Evolutionary conservation across 2,888 invertebrate genomes (phyloP).

Genomic region (Eupeodes latifasciatus): DNA sequence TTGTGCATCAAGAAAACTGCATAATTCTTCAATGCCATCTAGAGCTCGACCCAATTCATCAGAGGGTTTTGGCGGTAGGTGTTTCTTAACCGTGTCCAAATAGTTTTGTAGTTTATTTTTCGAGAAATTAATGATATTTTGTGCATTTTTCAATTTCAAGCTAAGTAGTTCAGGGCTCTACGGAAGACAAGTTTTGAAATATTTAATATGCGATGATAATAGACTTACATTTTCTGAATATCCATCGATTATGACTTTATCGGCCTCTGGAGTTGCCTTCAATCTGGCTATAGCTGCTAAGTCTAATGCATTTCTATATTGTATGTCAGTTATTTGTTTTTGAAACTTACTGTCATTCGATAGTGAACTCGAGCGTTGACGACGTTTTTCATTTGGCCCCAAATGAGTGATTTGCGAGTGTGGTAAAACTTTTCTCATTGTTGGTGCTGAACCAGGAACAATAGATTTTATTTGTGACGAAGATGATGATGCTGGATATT

Average conservation of each 20-base stretch:
- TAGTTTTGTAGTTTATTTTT: slow-evolving; percentile 84
- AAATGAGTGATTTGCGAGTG: slow-evolving; percentile 22
- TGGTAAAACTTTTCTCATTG: slow-evolving; percentile 31
- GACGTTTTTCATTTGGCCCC: slow-evolving; percentile 38
- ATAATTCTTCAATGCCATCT: slow-evolving; percentile 85
- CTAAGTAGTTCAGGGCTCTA: slow-evolving; percentile 84
- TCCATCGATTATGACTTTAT: slow-evolving; percentile 83
- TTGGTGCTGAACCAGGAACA: slow-evolving; percentile 14
- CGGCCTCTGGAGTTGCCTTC: slow-evolving; percentile 77
- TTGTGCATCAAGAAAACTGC: slow-evolving; percentile 82
- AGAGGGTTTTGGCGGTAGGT: slow-evolving; percentile 80
- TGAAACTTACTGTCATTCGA: slow-evolving; percentile 77
- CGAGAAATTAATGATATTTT: slow-evolving; percentile 84
- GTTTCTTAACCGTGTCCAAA: slow-evolving; percentile 82
- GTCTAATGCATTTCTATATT: slow-evolving; percentile 80
- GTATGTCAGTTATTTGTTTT: slow-evolving; percentile 80
- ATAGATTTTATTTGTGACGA: slow-evolving; percentile 30
- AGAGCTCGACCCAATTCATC: slow-evolving; percentile 83
- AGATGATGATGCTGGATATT: slow-evolving; percentile 1
- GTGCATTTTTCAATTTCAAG: slow-evolving; percentile 84
- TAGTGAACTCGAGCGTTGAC: slow-evolving; percentile 56
- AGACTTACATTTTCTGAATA: slow-evolving; percentile 83
- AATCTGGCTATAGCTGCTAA: slow-evolving; percentile 80
- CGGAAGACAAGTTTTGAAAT: slow-evolving; percentile 14
- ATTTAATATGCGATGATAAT: neutral